Base-by-base conservation (phyloP, 2,113 vertebrate genomes). In the Corythaixoides concolor region DNA sequence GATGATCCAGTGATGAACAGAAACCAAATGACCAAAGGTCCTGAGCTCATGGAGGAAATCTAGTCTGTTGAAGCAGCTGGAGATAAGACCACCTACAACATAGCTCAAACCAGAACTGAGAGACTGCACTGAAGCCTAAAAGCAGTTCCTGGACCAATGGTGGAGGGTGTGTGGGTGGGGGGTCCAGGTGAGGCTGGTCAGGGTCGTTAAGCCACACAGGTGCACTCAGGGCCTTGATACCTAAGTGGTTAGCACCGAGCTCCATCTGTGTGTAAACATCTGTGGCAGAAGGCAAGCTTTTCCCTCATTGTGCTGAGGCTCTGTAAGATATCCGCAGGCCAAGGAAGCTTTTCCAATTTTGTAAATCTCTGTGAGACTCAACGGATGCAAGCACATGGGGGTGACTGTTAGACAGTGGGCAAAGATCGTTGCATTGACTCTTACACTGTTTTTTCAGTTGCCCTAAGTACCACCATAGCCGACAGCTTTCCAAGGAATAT, bases 91-190 rank as follows among this genome's bases (percentile, higher is more conserved):
- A 15, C 28, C 12, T 37, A 1, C 35, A 75, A 39, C 8, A 45
- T 0, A 55, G 8, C 15, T 55, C 37, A 62, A 62, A 3, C 2
- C 5, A 67, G 6, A 3, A 7, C 2, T 4, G 1, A 27, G 5
- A 26, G 4, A 3, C 26, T 52, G 30, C 4, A 4, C 1, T 27
- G 8, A 9, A 90, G n/a, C 11, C 39, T 86, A 69, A 86, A 83
- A 84, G 21, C 27, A 39, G 3, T 15, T 83, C 59, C n/a, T 73
- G 70, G 52, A 45, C 16, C 78, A 53, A 17, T 23, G 33, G 43
- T 6, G 20, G 30, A 79, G 20, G 6, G 16, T 52, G 3, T 5
- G 6, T 7, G 19, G 16, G 15, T 28, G 23, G 12, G 77, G 22
- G 2, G 8, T 8, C 15, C 77, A 88, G 43, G 28, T 49, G 27